Conservation (phyloP, 2,888 invertebrate genomes). For the Spilarctia lutea region DNA sequence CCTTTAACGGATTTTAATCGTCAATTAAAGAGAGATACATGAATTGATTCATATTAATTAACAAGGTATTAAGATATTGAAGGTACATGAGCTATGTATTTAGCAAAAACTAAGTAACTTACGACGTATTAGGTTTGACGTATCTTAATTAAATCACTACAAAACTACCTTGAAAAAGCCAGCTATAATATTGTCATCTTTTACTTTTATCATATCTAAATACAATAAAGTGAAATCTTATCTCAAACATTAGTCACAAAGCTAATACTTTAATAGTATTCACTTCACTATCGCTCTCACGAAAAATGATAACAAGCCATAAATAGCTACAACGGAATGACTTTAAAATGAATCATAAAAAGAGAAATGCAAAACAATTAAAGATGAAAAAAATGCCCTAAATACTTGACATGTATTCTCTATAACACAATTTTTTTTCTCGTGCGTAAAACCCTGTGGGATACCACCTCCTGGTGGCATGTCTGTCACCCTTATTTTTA, state of each 20-base stretch:
- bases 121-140: neutral
- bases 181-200: neutral
- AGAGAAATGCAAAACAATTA: constrained; percentile 3
- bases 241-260: constrained; percentile 37
- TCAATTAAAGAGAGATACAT: neutral
- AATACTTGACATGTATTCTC: constrained; percentile 10
- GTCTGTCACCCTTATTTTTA: too few relatives aligned
- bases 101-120: too few relatives aligned
- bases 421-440: too few relatives aligned
- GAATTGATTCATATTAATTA: neutral
- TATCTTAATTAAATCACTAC: neutral
- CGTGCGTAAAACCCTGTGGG: too few relatives aligned
- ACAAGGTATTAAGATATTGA: neutral
- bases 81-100: neutral
- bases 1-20: neutral
- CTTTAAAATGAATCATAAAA: constrained; percentile 31
- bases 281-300: constrained; percentile 22
- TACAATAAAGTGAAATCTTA: constrained; percentile 34
- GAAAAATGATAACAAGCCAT: constrained; percentile 28
- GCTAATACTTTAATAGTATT: constrained; percentile 30
- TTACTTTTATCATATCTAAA: constrained; percentile 4
- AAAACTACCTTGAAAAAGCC: neutral
- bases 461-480: too few relatives aligned
- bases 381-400: neutral
- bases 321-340: constrained; percentile 17